Base-by-base conservation (phyloP, 1,140 invertebrate genomes). In the Polypedilum pembai region DNA sequence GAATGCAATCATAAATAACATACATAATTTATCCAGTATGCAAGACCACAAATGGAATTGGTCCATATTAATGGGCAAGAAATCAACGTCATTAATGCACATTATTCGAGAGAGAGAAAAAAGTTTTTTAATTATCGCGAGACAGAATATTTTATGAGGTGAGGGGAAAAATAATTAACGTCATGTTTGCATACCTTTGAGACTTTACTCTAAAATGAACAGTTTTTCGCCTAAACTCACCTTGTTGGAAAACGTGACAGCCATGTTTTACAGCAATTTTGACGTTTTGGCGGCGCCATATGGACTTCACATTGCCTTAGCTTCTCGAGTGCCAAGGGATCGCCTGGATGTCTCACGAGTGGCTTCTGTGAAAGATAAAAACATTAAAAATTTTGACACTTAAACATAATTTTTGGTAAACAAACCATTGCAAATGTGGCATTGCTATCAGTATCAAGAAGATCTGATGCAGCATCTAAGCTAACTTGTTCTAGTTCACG, bases 251-350 rank as follows among this genome's bases (percentile, higher is more conserved):
- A 96, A 86, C 95, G 95, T 84, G 93, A 94, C 81, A 97, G 89
- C 94, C 94, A 96, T 79, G 92, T 90, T 81, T 90, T 88, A 86
- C 94, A 95, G 88, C 92, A 94, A 85, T 92, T 92, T 76, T 85
- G 85, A 80, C 88, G 86, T 83, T 86, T 86, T 77, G 86, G 86
- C 78, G 87, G 85, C 84, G 87, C 87, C 85, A 91, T 89, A 81
- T 88, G 88, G 74, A 91, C 87, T 85, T 93, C 91, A 84, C 93
- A 95, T 83, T 93, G 93, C 77, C 92, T 89, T 82, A 91, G 87
- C 85, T 94, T 94, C 80, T 94, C 89, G 82, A 92, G 83, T 76
- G 89, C 86, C 82, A 91, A 84, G 76, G 88, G 87, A 82, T 92
- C 90, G 78, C 88, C 89, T 75, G 88, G 87, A 80, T 89, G 89